Percentiles rank a stretch among this genome's conserved stretches.
phyloP scores from a whole-genome alignment of 2,113 vertebrate species.

The Passerina amoena region DNA sequence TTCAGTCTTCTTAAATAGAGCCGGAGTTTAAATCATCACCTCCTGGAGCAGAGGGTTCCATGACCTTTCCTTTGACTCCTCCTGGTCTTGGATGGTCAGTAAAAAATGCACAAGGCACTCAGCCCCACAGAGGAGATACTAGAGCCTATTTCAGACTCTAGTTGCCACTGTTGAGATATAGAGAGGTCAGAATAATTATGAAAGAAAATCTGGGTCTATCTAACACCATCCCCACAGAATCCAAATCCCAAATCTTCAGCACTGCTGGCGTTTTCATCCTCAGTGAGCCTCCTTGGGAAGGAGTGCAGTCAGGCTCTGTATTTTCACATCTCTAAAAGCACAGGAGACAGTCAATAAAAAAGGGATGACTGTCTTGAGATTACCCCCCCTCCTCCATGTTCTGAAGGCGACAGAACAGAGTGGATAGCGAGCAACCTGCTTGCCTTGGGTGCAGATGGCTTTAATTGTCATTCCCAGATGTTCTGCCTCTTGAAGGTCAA shows the following conservation, averaged over 20 bases:
- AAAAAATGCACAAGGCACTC: background rate
- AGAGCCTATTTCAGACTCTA: background rate
- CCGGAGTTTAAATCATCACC: background rate
- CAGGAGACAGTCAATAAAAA: constrained; percentile 66
- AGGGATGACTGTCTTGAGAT: constrained; percentile 71
- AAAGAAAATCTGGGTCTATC: background rate
- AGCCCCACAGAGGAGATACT: fast-evolving
- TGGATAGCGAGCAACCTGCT: constrained; percentile 68
- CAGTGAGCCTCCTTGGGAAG: background rate
- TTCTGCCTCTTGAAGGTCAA: constrained; percentile 76
- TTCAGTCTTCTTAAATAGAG: background rate
- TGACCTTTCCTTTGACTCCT: background rate
- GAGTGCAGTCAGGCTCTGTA: constrained; percentile 28
- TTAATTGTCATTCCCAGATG: constrained; percentile 77
- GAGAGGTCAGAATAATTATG: background rate
- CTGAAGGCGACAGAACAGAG: constrained; percentile 67
- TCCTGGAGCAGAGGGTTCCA: background rate
- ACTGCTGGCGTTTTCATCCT: background rate
- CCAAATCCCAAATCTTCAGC: background rate
- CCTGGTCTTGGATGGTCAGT: background rate
- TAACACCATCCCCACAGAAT: background rate
- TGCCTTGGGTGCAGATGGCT: constrained; percentile 74
- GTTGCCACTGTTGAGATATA: fast-evolving
- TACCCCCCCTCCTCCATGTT: constrained; percentile 36
- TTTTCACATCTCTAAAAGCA: constrained; percentile 63